These are phyloP conservation scores for Pseudotriccus pelzelni DNA, from an alignment of 2,797 vertebrate genomes.

Conservation along the genomic window DNA sequence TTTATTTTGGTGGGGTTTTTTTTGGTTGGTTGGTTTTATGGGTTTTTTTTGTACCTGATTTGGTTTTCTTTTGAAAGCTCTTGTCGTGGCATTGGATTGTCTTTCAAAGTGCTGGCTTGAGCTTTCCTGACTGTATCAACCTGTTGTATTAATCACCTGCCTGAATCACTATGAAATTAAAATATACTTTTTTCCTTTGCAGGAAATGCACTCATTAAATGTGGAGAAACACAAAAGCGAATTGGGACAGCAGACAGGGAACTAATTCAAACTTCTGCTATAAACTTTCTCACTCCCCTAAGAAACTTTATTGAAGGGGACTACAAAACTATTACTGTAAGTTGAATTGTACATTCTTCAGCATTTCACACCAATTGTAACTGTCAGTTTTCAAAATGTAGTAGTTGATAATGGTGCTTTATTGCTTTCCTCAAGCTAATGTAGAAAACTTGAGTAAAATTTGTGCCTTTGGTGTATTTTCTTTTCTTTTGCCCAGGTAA, in stretches of 20 bases:
- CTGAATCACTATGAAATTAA: neutral
- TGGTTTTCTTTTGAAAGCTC: neutral
- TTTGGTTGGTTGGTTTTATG: neutral
- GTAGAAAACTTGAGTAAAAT: neutral
- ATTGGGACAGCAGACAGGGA: constrained; percentile 95
- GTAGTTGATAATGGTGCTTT: neutral
- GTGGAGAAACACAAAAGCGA: constrained; percentile 92
- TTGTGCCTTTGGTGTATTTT: neutral
- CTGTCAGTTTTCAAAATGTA: neutral
- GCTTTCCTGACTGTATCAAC: neutral
- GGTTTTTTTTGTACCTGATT: neutral
- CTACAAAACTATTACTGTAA: constrained; percentile 98
- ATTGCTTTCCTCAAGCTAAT: neutral
- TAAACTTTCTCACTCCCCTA: constrained; percentile 97
- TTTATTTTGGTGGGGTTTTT: neutral
- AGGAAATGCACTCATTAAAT: constrained; percentile 92
- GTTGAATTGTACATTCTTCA: constrained; percentile 56
- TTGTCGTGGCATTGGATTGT: neutral
- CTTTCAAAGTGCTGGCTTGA: neutral
- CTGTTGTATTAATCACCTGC: neutral
- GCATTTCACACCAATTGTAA: neutral
- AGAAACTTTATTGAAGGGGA: constrained; percentile 98
- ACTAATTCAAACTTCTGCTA: constrained; percentile 92
- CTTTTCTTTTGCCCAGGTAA: neutral
- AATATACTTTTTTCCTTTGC: constrained; percentile 2